Conservation (phyloP, 2,888 invertebrate genomes). For the Serripes groenlandicus region DNA sequence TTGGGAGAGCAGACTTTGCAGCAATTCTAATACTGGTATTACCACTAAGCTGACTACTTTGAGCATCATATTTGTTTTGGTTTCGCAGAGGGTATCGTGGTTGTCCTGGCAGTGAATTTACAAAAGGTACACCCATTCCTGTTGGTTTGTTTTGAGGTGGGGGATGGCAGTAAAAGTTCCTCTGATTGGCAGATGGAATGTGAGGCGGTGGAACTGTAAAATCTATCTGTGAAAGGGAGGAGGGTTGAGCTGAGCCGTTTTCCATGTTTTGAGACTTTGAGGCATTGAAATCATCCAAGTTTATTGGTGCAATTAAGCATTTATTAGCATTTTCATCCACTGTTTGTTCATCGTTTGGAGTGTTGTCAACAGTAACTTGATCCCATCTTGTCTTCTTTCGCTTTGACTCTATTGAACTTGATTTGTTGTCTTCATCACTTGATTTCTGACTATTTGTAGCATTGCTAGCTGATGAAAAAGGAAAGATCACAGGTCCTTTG, state of each 20-base stretch:
- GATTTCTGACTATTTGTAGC: neutral
- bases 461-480: neutral
- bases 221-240: neutral
- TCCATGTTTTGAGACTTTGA: neutral
- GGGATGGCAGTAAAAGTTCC: slow-evolving; percentile 19
- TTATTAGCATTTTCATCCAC: neutral
- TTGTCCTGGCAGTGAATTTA: neutral
- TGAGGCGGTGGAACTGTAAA: neutral
- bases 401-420: neutral
- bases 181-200: neutral
- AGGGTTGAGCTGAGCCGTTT: neutral
- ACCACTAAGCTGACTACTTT: neutral
- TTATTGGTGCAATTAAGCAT: neutral
- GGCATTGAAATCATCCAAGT: neutral
- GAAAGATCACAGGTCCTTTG: neutral
- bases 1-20: neutral
- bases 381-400: slow-evolving; percentile 20
- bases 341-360: neutral
- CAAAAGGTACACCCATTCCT: neutral
- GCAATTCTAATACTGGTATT: neutral
- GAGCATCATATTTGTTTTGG: slow-evolving; percentile 7
- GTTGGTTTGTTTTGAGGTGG: neutral
- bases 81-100: neutral
- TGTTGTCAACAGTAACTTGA: neutral
- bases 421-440: neutral